phyloP scores from a whole-genome alignment of 2,888 invertebrate genomes.

The Geotrupes spiniger region DNA sequence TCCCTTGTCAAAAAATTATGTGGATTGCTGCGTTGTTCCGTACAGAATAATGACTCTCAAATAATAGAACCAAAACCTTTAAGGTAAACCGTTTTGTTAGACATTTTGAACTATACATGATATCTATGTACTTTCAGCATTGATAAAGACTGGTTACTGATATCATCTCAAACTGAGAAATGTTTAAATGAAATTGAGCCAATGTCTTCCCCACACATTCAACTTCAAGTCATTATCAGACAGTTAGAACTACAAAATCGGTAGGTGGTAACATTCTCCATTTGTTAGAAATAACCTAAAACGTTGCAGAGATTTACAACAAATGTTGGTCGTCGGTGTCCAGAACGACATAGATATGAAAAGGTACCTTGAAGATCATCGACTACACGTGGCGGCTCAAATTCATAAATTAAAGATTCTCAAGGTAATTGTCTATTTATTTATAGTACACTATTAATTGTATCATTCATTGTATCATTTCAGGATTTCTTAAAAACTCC shows the following conservation, averaged over 20 bases:
- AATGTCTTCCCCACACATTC: constrained; percentile 55
- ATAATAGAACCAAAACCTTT: constrained; percentile 40
- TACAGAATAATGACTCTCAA: constrained; percentile 26
- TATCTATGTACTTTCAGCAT: constrained; percentile 27
- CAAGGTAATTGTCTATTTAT: constrained; percentile 57
- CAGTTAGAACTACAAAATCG: constrained; percentile 68
- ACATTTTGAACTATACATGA: neutral
- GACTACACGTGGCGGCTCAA: constrained; percentile 62
- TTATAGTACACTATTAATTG: too few species aligned
- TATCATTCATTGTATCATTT: too few species aligned
- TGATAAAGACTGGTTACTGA: constrained; percentile 33
- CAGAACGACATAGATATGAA: constrained; percentile 52
- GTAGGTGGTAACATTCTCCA: constrained; percentile 35
- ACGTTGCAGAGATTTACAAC: constrained; percentile 53
- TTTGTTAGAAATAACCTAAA: constrained; percentile 6
- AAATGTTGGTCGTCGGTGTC: constrained; percentile 45
- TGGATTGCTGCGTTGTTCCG: constrained; percentile 37
- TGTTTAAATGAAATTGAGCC: constrained; percentile 36
- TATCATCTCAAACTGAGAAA: constrained; percentile 28
- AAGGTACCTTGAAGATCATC: constrained; percentile 60
- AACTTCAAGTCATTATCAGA: constrained; percentile 68
- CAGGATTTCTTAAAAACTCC: constrained; percentile 31
- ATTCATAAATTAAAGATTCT: constrained; percentile 64
- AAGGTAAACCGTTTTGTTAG: constrained; percentile 45
- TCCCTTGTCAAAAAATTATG: constrained; percentile 39